Evolutionary conservation across 2,113 vertebrate species (phyloP).

Genomic region (Trachemys scripta): DNA sequence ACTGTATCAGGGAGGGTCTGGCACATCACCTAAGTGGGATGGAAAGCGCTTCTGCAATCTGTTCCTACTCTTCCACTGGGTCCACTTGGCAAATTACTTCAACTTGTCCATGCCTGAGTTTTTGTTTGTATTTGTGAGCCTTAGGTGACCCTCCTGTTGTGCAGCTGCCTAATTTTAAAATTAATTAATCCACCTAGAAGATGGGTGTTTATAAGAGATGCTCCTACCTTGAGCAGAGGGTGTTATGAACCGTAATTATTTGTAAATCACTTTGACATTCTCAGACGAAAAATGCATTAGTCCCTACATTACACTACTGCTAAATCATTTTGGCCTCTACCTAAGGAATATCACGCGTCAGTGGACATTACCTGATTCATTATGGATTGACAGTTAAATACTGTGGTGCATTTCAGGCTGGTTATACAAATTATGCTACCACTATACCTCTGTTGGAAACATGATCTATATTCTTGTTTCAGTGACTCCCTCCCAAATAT

Average conservation of each 20-base stretch:
- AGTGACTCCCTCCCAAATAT: background rate
- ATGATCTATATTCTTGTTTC: background rate
- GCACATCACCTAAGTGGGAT: background rate
- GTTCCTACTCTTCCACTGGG: background rate
- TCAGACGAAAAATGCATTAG: background rate
- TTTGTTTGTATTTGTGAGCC: background rate
- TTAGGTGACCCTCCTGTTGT: background rate
- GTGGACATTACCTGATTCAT: background rate
- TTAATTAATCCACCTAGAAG: background rate
- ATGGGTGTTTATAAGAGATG: background rate
- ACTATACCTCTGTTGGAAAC: background rate
- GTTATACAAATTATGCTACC: background rate
- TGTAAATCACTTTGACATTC: background rate
- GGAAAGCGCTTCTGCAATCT: background rate
- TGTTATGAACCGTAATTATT: background rate
- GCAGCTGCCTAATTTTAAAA: background rate
- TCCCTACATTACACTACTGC: background rate
- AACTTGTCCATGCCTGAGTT: background rate
- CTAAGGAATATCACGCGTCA: background rate
- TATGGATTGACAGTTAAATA: background rate
- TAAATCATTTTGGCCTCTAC: background rate
- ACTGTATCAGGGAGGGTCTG: background rate
- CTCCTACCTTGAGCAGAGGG: background rate
- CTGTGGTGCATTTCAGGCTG: background rate
- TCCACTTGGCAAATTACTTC: background rate